Evolutionary conservation across 37 sponge, comb jelly and placozoan genomes (phyloP).

Genomic region (Eunapius fragilis): DNA sequence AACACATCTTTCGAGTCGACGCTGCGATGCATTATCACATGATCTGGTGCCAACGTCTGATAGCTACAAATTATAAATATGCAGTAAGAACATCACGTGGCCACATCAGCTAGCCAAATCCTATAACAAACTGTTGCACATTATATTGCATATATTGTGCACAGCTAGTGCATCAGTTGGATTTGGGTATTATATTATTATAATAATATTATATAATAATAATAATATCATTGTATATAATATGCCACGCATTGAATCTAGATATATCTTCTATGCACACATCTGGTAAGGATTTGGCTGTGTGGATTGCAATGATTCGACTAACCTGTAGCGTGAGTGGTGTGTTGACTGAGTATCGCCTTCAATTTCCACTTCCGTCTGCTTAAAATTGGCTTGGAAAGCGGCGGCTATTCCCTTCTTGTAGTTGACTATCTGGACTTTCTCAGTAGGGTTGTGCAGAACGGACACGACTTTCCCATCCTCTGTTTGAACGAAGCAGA

Average conservation of each 20-base stretch:
- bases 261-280: too few relatives aligned
- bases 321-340: constrained; percentile 19
- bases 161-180: too few relatives aligned
- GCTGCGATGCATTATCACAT: not conserved
- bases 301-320: too few relatives aligned
- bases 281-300: too few relatives aligned
- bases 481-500: constrained; percentile 37
- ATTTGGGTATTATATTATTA: too few relatives aligned
- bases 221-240: too few relatives aligned
- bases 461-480: constrained; percentile 50
- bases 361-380: constrained; percentile 9
- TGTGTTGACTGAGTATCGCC: constrained; percentile 33
- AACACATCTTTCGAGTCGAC: not conserved
- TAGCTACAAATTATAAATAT: not conserved
- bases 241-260: not conserved
- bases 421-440: constrained; percentile 28
- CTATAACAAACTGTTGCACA: too few relatives aligned
- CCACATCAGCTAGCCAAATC: too few relatives aligned
- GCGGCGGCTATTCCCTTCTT: constrained; percentile 59
- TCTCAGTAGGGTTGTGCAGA: constrained; percentile 11
- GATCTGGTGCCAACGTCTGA: not conserved
- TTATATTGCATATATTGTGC: too few relatives aligned
- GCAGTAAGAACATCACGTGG: too few relatives aligned
- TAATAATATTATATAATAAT: too few relatives aligned
- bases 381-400: constrained; percentile 58